Percentiles rank a stretch among this genome's conserved stretches.
Evolutionary conservation across 2,797 vertebrate genomes (phyloP).

Genomic region (Liparis tanakae): DNA sequence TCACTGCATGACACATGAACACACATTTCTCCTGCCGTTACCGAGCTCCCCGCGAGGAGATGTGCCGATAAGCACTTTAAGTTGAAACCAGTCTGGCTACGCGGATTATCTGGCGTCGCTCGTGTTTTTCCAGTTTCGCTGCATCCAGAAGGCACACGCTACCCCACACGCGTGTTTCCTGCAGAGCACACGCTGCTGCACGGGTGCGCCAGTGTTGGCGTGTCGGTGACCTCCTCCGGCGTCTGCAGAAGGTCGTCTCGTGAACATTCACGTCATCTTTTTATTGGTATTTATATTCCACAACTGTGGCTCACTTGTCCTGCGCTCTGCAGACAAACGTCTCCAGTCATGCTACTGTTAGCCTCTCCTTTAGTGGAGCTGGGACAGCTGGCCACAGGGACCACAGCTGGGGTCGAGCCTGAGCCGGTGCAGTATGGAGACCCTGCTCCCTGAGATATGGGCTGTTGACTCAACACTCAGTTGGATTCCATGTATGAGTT

Average conservation of each 20-base stretch:
- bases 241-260: constrained; percentile 20
- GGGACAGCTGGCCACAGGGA: too few relatives aligned
- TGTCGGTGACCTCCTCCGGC: not conserved
- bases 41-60: constrained; percentile 57
- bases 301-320: constrained; percentile 32
- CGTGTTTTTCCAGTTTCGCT: constrained; percentile 77
- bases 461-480: constrained; percentile 36
- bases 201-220: not conserved
- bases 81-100: constrained; percentile 66
- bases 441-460: constrained; percentile 14
- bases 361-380: too few relatives aligned
- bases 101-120: constrained; percentile 66
- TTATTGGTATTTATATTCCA: not conserved
- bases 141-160: constrained; percentile 41
- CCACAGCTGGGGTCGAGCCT: too few relatives aligned
- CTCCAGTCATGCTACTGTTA: constrained; percentile 36
- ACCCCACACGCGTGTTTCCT: constrained; percentile 30
- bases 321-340: constrained; percentile 63
- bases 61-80: constrained; percentile 43
- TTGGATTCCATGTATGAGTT: constrained; percentile 40
- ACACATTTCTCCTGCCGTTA: constrained; percentile 50
- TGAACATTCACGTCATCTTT: constrained; percentile 37
- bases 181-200: constrained; percentile 1
- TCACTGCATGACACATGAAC: constrained; percentile 15
- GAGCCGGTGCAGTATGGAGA: constrained; percentile 20